Base-by-base conservation (phyloP, 1,140 invertebrate species). In the Bombus soroeensis region DNA sequence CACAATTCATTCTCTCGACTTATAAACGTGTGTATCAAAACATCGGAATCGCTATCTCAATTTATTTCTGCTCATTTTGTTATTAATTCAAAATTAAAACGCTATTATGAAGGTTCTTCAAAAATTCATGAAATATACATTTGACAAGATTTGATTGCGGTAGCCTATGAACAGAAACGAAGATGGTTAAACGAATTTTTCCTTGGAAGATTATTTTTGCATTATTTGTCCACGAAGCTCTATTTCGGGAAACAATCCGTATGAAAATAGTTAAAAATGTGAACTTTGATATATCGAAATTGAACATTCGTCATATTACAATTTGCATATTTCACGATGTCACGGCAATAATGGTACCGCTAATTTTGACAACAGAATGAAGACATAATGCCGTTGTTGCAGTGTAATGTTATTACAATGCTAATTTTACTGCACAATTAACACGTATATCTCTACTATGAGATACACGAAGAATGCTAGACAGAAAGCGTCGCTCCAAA, bases 401-500 rank as follows among this genome's bases (percentile, higher is more conserved):
- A 37, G 32, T 68, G 66, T 68, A 68, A 68, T 32, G 15, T 68
- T 68, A 68, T 68, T 68, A 68, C 66, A 68, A 68, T 34, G 66
- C 34, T 68, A 68, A 68, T 68, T 68, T 68, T 68, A 68, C 66
- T 68, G 34, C 66, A 68, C 37, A 70, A 70, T 70, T 70, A 70
- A 70, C 37, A 91, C 77, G 84, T 83, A 87, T 66, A 66, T 93
- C 68, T 70, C 22, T 28, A 5, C 37, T 22, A 34, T 66, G 64
- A 34, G 32, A 34, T 32, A 34, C 66, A 37, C 66, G 68, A 70
- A 70, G 68, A 37, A 70, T 70, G 10, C 37, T 37, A 37, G 66
- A 68, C 66, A 37, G 32, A 34, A 93, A 93, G 92, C 91, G 91
- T 91, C 92, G 91, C 92, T 93, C 91, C 92, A 94, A 92, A 85